Evolutionary conservation across 2,888 invertebrate species (phyloP).

Genomic region (Cenopis cana): DNA sequence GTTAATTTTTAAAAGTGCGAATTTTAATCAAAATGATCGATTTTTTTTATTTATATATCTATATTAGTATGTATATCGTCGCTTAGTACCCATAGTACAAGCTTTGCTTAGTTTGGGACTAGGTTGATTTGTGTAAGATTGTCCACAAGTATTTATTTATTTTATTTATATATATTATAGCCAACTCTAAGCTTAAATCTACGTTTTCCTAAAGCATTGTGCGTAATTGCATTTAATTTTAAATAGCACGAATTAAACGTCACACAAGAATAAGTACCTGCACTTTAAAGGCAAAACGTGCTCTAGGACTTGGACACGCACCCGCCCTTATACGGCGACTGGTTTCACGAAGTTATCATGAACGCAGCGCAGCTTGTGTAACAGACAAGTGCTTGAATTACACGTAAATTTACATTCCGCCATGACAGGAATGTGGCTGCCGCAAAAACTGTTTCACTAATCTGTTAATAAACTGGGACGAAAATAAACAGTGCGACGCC

Average conservation of each 20-base stretch:
- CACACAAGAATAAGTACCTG: constrained; percentile 10
- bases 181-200: background rate
- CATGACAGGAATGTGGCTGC: constrained; percentile 38
- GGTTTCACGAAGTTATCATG: constrained; percentile 29
- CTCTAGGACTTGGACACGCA: constrained; percentile 15
- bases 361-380: constrained; percentile 22
- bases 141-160: no score
- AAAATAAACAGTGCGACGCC: constrained; percentile 44
- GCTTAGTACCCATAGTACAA: no score
- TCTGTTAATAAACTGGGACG: constrained; percentile 48
- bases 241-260: constrained; percentile 41
- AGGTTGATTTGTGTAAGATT: no score
- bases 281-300: constrained; percentile 26
- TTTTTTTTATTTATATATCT: no score
- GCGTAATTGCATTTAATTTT: constrained; percentile 50
- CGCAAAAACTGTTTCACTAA: constrained; percentile 43
- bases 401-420: constrained; percentile 34
- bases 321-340: constrained; percentile 38
- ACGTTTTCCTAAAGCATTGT: background rate
- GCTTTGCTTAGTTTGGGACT: no score
- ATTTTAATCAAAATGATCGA: no score
- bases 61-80: no score
- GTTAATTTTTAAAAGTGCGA: background rate
- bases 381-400: constrained; percentile 40
- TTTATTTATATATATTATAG: no score